Base-by-base conservation (phyloP, 2,888 invertebrate genomes). In the Adelognathus sp. region DNA sequence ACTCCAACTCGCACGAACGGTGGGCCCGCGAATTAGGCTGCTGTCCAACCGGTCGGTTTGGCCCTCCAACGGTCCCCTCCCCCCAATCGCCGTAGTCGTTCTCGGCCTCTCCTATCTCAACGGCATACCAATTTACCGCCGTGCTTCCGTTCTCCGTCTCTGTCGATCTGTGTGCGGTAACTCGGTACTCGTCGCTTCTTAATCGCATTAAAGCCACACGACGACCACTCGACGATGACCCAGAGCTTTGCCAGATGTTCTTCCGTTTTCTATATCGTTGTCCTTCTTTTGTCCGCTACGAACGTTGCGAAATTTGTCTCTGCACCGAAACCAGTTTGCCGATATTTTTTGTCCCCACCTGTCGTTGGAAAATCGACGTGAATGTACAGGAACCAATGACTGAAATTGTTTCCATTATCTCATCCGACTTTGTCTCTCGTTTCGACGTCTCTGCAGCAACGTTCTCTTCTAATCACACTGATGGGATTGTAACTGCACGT, bases 41-140 rank as follows among this genome's bases (percentile, higher is more conserved):
- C 79, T 82, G 86, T 88, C 86, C 87, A 87, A 87, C 86, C 83
- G 77, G 79, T 82, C 67, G 64, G 79, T 74, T 60, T 80, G 63
- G 36, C 27, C 50, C 61, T 52, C 39, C 39, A 36, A 21, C 27
- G 58, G 21, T 14, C 21, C 41, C 31, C 56, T 27, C 56, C 36
- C 60, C 52, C 24, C 29, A 66, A 33, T 71, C 16, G 44, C 36
- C 33, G 67, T 69, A 3, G 67, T 29, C 67, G 72, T 21, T 46
- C 50, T 14, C 83, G 39, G 58, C 46, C 54, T 46, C 41, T 70
- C 74, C 76, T 56, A 70, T 73, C 66, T 67, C 72, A 73, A 80
- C 83, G 78, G 88, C 89, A 88, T 89, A 88, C 88, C 83, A 86
- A 88, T 87, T 87, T 83, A n/a, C 79, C 73, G 81, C 63, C 64